Evolutionary conservation across 1,140 invertebrate species (phyloP).

Genomic region (Drosophila cardini): DNA sequence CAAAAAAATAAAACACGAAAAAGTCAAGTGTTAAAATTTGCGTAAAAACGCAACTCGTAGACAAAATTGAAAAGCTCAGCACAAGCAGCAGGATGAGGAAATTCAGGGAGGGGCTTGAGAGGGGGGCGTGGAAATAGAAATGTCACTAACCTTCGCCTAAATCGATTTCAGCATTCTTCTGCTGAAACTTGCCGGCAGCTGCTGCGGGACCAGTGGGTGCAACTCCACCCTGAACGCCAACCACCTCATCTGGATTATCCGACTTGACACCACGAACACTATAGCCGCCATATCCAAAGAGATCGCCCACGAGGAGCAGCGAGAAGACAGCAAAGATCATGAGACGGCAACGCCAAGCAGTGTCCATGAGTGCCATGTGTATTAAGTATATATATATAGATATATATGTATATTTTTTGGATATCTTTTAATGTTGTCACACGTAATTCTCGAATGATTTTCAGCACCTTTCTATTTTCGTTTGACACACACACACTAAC

Average conservation of each 20-base stretch:
- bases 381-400: neutral
- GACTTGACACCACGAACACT: constrained; percentile 74
- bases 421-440: neutral
- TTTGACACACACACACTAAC: constrained; percentile 1
- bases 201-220: constrained; percentile 71
- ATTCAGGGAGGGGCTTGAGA: neutral
- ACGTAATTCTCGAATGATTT: constrained; percentile 8
- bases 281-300: constrained; percentile 74
- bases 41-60: constrained; percentile 6
- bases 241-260: constrained; percentile 65
- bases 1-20: constrained; percentile 8
- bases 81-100: neutral
- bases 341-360: constrained; percentile 81
- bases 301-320: constrained; percentile 80
- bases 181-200: constrained; percentile 75
- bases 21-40: constrained; percentile 24
- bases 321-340: constrained; percentile 76
- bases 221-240: constrained; percentile 38
- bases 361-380: constrained; percentile 69
- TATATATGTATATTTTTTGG: constrained; percentile 7
- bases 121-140: constrained; percentile 5
- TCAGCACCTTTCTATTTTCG: constrained; percentile 54
- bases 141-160: constrained; percentile 81
- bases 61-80: constrained; percentile 30
- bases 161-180: constrained; percentile 83